A percentile compares a stretch with the other conserved stretches of the same genome.
Conservation (phyloP, 2,888 invertebrate species). For the Oligia strigilis region DNA sequence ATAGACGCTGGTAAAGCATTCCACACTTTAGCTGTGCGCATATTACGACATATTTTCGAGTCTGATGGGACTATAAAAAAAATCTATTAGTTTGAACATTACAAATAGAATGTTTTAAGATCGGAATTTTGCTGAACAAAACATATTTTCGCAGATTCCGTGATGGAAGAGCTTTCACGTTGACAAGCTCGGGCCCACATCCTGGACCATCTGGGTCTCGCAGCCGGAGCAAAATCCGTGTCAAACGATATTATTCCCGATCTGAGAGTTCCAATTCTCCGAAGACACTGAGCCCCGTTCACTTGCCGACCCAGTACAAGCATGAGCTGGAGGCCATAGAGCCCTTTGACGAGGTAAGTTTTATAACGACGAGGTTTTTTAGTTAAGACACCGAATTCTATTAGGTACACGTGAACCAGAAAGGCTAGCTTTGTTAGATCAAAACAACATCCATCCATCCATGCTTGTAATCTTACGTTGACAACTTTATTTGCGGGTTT, state of each 20-base stretch:
- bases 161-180: conserved; percentile 80
- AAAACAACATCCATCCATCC: not conserved
- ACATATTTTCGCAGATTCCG: conserved; percentile 74
- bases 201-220: conserved; percentile 79
- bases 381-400: not conserved
- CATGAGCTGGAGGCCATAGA: conserved; percentile 76
- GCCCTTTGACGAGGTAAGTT: conserved; percentile 74
- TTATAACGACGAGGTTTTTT: not conserved
- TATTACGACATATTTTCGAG: not conserved
- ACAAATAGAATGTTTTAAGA: not conserved
- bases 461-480: not conserved
- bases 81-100: not conserved
- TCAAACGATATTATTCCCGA: conserved; percentile 54
- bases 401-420: not conserved
- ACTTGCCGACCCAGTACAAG: conserved; percentile 60
- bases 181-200: conserved; percentile 71
- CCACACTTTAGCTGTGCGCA: not conserved
- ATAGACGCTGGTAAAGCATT: not conserved
- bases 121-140: not conserved
- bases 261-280: conserved; percentile 61
- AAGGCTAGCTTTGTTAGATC: not conserved
- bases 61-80: not conserved
- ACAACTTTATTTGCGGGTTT: not conserved
- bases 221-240: conserved; percentile 55
- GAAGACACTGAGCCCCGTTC: conserved; percentile 62